Percentiles rank a stretch among this genome's conserved stretches.
phyloP scores from a whole-genome alignment of 1,140 invertebrate species.

The Acyrthosiphon pisum region DNA sequence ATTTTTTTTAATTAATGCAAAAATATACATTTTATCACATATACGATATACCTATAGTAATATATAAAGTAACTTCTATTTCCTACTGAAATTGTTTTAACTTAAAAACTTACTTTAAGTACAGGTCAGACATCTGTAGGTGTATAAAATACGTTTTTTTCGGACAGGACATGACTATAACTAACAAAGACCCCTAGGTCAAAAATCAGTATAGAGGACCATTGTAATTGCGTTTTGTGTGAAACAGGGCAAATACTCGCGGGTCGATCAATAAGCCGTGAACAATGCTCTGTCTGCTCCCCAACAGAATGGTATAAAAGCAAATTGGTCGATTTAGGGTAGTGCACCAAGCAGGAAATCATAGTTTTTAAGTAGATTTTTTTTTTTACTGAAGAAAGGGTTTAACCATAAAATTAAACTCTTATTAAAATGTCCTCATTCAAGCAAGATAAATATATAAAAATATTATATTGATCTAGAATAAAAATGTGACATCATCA shows the following conservation, averaged over 20 bases:
- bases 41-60: too few species aligned
- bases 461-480: background rate
- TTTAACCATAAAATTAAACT: background rate
- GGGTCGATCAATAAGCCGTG: constrained; percentile 7
- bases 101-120: background rate
- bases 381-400: background rate
- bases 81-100: background rate
- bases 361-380: background rate
- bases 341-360: background rate
- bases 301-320: background rate
- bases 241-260: constrained; percentile 13
- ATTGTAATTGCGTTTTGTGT: constrained; percentile 23
- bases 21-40: too few species aligned
- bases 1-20: too few species aligned
- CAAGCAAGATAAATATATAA: background rate
- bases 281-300: constrained; percentile 13
- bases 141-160: background rate
- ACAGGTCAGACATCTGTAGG: background rate
- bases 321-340: constrained; percentile 25
- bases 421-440: background rate
- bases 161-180: background rate
- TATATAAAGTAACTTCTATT: background rate
- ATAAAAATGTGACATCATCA: background rate
- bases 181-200: background rate
- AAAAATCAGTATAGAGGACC: background rate